Conservation (phyloP, 2,113 vertebrate species). For the Oxyruncus cristatus region DNA sequence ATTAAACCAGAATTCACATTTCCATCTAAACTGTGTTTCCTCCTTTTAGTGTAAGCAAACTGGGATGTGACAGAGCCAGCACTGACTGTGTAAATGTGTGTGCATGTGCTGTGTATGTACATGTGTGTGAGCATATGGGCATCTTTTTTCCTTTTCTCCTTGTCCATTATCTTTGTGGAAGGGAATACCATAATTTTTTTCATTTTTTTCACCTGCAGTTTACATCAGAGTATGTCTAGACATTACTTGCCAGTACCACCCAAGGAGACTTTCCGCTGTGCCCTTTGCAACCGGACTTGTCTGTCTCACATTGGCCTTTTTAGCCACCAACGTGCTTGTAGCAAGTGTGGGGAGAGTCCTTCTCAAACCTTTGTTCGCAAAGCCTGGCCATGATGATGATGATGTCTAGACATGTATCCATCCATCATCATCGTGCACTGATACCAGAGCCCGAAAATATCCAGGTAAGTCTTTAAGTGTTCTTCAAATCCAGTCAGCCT, state of each 20-base stretch:
- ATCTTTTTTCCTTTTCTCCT: not conserved
- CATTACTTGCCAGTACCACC: no score
- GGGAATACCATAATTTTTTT: not conserved
- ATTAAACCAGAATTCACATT: not conserved
- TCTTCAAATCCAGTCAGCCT: not conserved
- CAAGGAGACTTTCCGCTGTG: no score
- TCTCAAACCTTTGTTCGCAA: no score
- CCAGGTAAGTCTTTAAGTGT: not conserved
- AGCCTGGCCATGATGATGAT: no score
- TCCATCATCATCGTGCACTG: not conserved
- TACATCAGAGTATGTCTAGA: not conserved
- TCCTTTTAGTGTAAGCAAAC: not conserved
- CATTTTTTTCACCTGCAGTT: not conserved
- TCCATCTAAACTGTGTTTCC: not conserved
- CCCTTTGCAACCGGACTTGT: no score
- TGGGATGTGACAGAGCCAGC: not conserved
- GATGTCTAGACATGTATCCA: not conserved
- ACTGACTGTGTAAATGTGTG: not conserved
- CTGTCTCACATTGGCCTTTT: no score
- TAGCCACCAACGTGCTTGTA: no score
- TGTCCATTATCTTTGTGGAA: not conserved
- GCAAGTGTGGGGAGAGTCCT: no score
- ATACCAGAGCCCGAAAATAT: not conserved
- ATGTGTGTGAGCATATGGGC: accelerated
- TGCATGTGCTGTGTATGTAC: not conserved